Percentiles rank a stretch among this genome's conserved stretches.
phyloP scores from a whole-genome alignment of 2,113 vertebrate genomes.

The Microtus richardsoni region DNA sequence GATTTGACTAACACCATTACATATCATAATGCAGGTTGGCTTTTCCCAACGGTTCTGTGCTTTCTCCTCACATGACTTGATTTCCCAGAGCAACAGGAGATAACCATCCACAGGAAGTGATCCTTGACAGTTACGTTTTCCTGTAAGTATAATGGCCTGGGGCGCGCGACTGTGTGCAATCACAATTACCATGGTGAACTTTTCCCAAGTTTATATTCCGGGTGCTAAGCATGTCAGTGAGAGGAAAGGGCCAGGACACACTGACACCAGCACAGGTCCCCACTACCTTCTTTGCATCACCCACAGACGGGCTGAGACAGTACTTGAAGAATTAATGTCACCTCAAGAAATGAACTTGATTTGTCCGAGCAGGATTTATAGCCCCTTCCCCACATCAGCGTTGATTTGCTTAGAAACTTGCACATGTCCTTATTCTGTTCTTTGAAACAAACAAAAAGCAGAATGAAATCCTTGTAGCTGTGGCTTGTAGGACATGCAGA shows the following conservation, averaged over 20 bases:
- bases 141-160: neutral
- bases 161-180: neutral
- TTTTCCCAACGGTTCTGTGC: neutral
- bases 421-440: neutral
- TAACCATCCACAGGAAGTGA: conserved; percentile 27
- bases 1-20: conserved; percentile 61
- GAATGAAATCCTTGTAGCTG: neutral
- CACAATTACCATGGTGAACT: neutral
- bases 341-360: neutral
- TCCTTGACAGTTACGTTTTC: neutral
- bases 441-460: neutral
- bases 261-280: rapidly evolving
- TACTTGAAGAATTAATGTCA: neutral
- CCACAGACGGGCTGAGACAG: neutral
- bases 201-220: neutral
- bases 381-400: neutral
- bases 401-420: neutral
- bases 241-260: rapidly evolving
- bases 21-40: conserved; percentile 48
- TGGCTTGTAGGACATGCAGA: neutral
- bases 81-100: conserved; percentile 18
- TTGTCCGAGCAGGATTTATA: neutral
- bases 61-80: neutral
- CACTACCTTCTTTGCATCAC: rapidly evolving
- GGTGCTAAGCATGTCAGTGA: too few relatives aligned